Evolutionary conservation across 2,888 invertebrate species (phyloP), one percentile per base, ranked within the genome.

Genomic region (Chaetoderma sp.): DNA sequence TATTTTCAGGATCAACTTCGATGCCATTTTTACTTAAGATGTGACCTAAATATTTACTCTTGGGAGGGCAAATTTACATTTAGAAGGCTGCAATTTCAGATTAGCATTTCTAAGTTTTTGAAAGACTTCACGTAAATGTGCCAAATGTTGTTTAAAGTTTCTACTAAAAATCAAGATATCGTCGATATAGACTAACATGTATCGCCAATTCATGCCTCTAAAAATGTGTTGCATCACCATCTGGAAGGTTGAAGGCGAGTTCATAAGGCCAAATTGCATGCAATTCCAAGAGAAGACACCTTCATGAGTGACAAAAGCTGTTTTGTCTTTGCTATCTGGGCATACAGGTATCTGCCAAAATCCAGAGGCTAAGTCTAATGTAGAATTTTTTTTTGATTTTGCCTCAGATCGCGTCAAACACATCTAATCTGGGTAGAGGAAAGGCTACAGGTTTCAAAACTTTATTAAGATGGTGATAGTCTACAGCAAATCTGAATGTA

Each of bases 261-360:
- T 71, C 6, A 28, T 55, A n/a, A 74, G 56, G 13, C 74, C 74
- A 45, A 73, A 73, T 8, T 68, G 69, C 57, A 71, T 52, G 2
- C 66, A 8, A 1, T 42, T 39, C 39, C 52, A 71, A 39, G 69
- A 63, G 30, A 52, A 74, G 8, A 71, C 59, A 4, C 74, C 73
- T 33, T 47, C 45, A 45, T 71, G 68, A 13, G 70, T 68, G 0
- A 71, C 57, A 52, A 73, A 68, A 16, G 60, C 63, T n/a, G 73
- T 42, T 45, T 71, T 72, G 57, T 67, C 68, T 25, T 54, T 55
- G 1, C 70, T 68, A 28, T 64, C 61, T 16, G 60, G 65, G 45
- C 69, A 66, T 27, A 71, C 27, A 4, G 62, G 60, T 6, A 71
- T 61, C 45, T 71, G 69, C 59, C 59, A 71, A 52, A 60, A 70